Conservation (phyloP, 2,888 invertebrate genomes). For the Baccha elongata region DNA sequence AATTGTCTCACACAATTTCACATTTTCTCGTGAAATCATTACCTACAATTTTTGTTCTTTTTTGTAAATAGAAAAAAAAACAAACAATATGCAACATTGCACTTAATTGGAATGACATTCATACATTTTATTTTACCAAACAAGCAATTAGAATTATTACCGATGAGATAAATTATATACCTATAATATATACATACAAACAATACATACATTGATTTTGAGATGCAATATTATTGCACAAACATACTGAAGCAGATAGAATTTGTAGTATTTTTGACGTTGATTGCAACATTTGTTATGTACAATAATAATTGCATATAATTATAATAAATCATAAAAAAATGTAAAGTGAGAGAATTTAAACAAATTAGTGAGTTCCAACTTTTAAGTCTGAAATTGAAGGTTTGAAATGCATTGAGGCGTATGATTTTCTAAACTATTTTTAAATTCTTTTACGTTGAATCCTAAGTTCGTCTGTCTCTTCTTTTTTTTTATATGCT, state of each 20-base stretch:
- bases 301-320: conserved; percentile 43
- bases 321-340: too few species aligned
- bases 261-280: conserved; percentile 60
- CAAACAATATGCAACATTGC: conserved; percentile 45
- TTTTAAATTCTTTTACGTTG: too few species aligned
- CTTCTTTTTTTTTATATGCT: too few species aligned
- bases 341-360: conserved; percentile 25
- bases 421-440: background rate
- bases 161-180: conserved; percentile 4
- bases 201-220: conserved; percentile 11
- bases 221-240: conserved; percentile 29
- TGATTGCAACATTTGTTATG: conserved; percentile 61
- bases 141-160: conserved; percentile 33
- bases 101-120: conserved; percentile 45
- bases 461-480: too few species aligned
- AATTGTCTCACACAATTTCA: background rate
- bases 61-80: conserved; percentile 2
- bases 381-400: conserved; percentile 1
- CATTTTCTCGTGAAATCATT: background rate
- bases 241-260: conserved; percentile 27
- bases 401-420: conserved; percentile 9
- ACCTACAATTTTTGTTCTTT: background rate
- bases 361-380: conserved; percentile 43
- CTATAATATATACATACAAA: conserved; percentile 6
- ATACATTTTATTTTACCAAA: conserved; percentile 40